Base-by-base conservation (phyloP, 2,113 vertebrate genomes). In the Carollia perspicillata region DNA sequence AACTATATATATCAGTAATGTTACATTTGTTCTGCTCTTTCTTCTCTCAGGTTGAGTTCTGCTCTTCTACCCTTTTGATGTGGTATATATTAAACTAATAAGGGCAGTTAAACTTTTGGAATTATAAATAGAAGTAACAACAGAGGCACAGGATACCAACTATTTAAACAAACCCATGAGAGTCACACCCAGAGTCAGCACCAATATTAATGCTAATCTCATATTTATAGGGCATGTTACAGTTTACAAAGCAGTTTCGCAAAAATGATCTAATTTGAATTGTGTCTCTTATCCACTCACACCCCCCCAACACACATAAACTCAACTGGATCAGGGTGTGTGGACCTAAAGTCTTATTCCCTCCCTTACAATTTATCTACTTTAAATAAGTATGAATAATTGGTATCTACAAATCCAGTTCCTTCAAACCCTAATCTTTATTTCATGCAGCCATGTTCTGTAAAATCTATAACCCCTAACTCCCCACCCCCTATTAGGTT, bases 61-160 rank as follows among this genome's bases (percentile, higher is more conserved):
- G 68, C n/a, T 81, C 60, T 65, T 87, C 80, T 78, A 33, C 28
- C 23, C 80, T 75, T 74, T 40, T 53, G 33, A 72, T 66, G 18
- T 49, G 75, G 60, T 88, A 72, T 86, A 75, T 26, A 77, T 75
- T 79, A 95, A 87, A 44, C 20, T 90, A 79, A 86, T 30, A 18
- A 77, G 26, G 26, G 9, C n/a, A 90, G 79, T 89, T 81, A 92
- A 94, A 66, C 74, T 78, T 86, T 60, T 89, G 37, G 90, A 95
- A 88, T 44, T 92, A 30, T 28, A 83, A 81, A 91, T 0, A 84
- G 72, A 80, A 89, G 33, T 60, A 90, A 95, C 55, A 86, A 90
- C n/a, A 83, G 74, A 84, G n/a, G 47, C 44, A 66, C 7, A n/a
- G 42, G n/a, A 51, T 84, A 95, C 9, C 75, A 74, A 63, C 18